A percentile compares a stretch with the other conserved stretches of the same genome.
These are phyloP conservation scores for Shargacucullia verbasci DNA, from an alignment of 2,888 invertebrate genomes.

Conservation along the genomic window DNA sequence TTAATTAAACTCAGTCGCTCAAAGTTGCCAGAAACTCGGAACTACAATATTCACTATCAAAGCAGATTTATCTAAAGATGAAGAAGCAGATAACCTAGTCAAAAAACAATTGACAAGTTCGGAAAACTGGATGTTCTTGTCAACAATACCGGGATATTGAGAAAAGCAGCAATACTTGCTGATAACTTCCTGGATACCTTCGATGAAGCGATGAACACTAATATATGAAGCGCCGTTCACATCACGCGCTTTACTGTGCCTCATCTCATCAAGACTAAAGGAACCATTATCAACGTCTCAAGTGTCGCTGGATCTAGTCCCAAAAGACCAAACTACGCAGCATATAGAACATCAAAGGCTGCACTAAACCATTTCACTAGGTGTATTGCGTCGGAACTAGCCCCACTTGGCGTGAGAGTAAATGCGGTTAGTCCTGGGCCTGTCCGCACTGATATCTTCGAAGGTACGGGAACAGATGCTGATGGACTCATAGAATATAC, in stretches of 20 bases:
- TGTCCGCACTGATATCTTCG: conserved; percentile 84
- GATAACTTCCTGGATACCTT: conserved; percentile 45
- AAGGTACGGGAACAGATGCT: background rate
- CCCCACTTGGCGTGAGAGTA: conserved; percentile 92
- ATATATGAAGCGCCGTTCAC: conserved; percentile 54
- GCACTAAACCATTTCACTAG: conserved; percentile 63
- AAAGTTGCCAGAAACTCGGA: conserved; percentile 49
- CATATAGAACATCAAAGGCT: conserved; percentile 62
- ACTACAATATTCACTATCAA: conserved; percentile 53
- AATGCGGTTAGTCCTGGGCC: conserved; percentile 63
- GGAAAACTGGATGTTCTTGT: conserved; percentile 65
- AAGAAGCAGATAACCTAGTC: conserved; percentile 57
- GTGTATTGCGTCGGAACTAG: conserved; percentile 90
- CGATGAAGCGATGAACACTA: conserved; percentile 58
- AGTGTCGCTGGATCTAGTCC: conserved; percentile 82
- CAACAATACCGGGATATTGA: conserved; percentile 62
- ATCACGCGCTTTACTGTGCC: conserved; percentile 57
- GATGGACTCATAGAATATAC: conserved; percentile 13
- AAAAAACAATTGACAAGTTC: conserved; percentile 59
- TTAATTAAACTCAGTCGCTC: conserved; percentile 89
- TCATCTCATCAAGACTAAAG: conserved; percentile 58
- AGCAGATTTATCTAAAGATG: conserved; percentile 64
- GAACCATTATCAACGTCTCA: conserved; percentile 64
- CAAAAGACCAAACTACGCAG: conserved; percentile 84
- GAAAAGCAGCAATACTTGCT: conserved; percentile 31